Evolutionary conservation across 2,113 vertebrate species (phyloP), one percentile per base, ranked within the genome.

Genomic region (Siniperca chuatsi): DNA sequence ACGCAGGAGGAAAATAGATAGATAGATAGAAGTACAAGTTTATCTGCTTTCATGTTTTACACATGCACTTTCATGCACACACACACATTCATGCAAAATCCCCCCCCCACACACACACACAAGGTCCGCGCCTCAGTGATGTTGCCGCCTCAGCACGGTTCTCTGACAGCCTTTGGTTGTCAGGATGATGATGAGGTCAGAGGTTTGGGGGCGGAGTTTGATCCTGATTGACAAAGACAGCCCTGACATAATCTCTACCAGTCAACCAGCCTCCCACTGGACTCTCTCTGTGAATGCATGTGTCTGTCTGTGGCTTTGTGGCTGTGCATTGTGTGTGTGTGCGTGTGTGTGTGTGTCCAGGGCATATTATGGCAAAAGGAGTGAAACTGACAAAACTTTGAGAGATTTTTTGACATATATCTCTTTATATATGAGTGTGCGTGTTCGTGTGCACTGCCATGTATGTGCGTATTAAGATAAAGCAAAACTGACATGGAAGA

Each of bases 171-270:
- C 83, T 87, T 89, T 77, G 90, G 74, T 90, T 92, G 89, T 87
- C 88, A 89, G 68, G 62, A 89, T 83, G 64, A 91, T 94, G 94
- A 95, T 93, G 94, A 94, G 92, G 93, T 92, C 91, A 90, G 94
- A 93, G 79, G 88, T 87, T 87, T 90, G 92, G 85, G 90, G 86
- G 89, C 70, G 91, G 93, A 90, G 88, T 89, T 92, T 93, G 94
- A 95, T 88, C 81, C 89, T 94, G 94, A 95, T 92, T 90, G 85
- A 87, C 89, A 88, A 62, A 79, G 95, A 95, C 95, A 94, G 90
- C 57, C 82, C 88, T 94, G 94, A 95, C 94, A 95, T 90, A 93
- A 87, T 92, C 89, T 87, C 91, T 89, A 84, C 81, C 88, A 90
- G 91, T 93, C 94, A 93, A 92, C 88, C 86, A 92, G 81, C 85